These are phyloP conservation scores for Sympetrum striolatum DNA, from an alignment of 2,888 invertebrate genomes.

Conservation along the genomic window DNA sequence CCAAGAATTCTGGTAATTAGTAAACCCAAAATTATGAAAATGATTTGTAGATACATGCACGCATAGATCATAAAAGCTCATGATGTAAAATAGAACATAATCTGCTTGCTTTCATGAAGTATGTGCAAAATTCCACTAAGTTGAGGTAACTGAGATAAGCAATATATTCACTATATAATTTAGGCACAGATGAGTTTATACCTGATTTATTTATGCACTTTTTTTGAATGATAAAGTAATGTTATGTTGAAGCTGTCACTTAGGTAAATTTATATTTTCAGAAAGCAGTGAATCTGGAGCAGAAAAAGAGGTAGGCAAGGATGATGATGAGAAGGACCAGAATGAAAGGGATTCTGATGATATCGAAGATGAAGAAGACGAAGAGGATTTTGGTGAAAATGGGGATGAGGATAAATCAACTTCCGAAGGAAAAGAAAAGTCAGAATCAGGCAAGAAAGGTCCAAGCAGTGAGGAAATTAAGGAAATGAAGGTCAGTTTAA, in stretches of 20 bases:
- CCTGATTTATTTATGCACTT: not conserved
- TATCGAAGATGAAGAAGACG: constrained; percentile 48
- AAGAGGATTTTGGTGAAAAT: constrained; percentile 60
- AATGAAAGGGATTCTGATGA: constrained; percentile 36
- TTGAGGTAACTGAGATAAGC: too few relatives aligned
- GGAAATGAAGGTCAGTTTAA: not conserved
- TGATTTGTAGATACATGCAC: too few relatives aligned
- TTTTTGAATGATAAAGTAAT: too few relatives aligned
- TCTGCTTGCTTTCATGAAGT: too few relatives aligned
- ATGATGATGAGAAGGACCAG: constrained; percentile 18
- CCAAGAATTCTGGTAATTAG: too few relatives aligned
- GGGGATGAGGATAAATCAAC: constrained; percentile 55
- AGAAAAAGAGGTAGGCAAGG: constrained; percentile 8
- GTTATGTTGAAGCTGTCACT: too few relatives aligned
- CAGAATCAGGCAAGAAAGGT: constrained; percentile 59
- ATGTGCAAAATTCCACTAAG: too few relatives aligned
- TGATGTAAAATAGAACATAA: too few relatives aligned
- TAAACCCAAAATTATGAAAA: too few relatives aligned
- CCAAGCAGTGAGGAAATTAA: constrained; percentile 24
- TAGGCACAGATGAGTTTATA: not conserved
- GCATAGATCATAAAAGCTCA: too few relatives aligned
- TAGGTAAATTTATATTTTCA: not conserved
- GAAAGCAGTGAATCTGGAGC: constrained; percentile 35
- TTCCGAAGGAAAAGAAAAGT: constrained; percentile 54
- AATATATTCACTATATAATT: too few relatives aligned